Conservation (phyloP, 2,888 invertebrate species). For the Tillus elongatus region DNA sequence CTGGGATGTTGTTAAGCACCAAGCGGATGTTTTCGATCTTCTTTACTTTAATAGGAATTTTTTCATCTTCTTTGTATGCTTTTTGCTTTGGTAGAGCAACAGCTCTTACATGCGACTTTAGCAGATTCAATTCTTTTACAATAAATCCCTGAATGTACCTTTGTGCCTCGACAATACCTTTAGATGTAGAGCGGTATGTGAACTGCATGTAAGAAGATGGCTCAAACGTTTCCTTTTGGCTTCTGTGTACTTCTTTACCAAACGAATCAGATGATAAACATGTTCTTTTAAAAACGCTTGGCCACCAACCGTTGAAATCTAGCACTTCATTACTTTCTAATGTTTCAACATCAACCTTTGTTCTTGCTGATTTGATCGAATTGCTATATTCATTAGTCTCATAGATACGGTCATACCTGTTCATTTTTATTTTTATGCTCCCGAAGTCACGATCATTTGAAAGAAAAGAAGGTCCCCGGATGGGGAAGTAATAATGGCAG, state of each 20-base stretch:
- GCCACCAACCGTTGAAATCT: conserved; percentile 5
- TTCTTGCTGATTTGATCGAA: not conserved
- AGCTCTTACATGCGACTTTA: not conserved
- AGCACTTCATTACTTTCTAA: not conserved
- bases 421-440: not conserved
- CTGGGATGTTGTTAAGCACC: not conserved
- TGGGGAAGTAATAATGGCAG: not conserved
- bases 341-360: not conserved
- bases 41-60: not conserved
- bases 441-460: conserved; percentile 1
- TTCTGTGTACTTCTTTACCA: not conserved
- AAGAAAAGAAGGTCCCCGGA: not conserved
- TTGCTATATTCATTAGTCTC: not conserved
- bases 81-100: no score
- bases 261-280: not conserved
- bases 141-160: not conserved
- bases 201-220: not conserved
- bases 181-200: not conserved
- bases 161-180: not conserved
- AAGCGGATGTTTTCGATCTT: not conserved
- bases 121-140: no score
- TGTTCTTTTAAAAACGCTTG: not conserved
- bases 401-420: not conserved
- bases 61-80: no score
- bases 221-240: no score